Conservation (phyloP, 2,113 vertebrate species). For the Heptranchias perlo region DNA sequence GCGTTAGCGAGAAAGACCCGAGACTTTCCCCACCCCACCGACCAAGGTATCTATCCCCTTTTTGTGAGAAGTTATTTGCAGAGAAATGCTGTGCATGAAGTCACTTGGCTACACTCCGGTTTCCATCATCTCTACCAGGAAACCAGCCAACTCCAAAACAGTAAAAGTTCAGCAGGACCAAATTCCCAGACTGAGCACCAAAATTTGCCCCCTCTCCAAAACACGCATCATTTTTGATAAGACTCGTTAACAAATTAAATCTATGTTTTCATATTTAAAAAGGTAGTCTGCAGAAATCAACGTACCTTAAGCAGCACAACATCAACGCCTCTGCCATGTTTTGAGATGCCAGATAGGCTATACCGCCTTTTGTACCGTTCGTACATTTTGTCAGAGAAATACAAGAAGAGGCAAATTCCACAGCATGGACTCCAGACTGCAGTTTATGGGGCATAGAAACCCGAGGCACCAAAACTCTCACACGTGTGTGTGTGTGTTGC, state of each 20-base stretch:
- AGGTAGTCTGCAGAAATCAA: conserved; percentile 42
- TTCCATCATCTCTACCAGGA: conserved; percentile 69
- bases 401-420: conserved; percentile 46
- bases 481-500: conserved; percentile 41
- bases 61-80: conserved; percentile 29
- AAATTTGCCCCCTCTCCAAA: background rate
- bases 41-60: background rate
- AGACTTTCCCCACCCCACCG: background rate
- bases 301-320: conserved; percentile 95
- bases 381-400: conserved; percentile 71
- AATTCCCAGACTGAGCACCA: conserved; percentile 61
- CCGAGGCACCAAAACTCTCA: conserved; percentile 53
- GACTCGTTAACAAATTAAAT: background rate
- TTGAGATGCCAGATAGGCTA: conserved; percentile 81
- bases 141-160: conserved; percentile 55
- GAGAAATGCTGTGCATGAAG: conserved; percentile 57
- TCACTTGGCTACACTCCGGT: conserved; percentile 67
- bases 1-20: background rate
- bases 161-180: conserved; percentile 57
- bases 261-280: conserved; percentile 57
- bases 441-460: conserved; percentile 43
- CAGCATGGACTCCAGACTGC: conserved; percentile 52
- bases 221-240: background rate
- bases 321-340: conserved; percentile 73
- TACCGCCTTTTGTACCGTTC: conserved; percentile 92